Percentiles rank a stretch among this genome's conserved stretches.
Evolutionary conservation across 2,888 invertebrate species (phyloP).

Genomic region (Eupithecia pulchellata): DNA sequence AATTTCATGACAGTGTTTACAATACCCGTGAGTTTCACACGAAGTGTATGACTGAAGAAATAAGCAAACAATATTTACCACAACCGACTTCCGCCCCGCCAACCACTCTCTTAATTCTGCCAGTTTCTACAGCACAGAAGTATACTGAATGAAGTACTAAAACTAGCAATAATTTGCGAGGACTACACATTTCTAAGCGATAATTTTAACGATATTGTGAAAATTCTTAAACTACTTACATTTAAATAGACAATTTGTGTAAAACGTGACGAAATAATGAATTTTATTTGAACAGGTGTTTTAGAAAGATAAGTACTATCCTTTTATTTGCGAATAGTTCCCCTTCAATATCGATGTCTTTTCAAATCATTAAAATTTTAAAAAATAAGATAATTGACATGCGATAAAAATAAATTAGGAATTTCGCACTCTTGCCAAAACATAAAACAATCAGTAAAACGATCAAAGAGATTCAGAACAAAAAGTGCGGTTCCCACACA

Average conservation of each 20-base stretch:
- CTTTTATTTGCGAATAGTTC: neutral
- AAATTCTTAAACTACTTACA: conserved; percentile 40
- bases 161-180: conserved; percentile 40
- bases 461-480: neutral
- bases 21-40: too few relatives aligned
- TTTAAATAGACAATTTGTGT: conserved; percentile 47
- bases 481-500: conserved; percentile 10
- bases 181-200: conserved; percentile 41
- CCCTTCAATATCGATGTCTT: neutral
- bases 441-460: neutral
- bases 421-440: neutral
- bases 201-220: conserved; percentile 35
- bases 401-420: neutral
- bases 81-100: conserved; percentile 66
- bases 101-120: conserved; percentile 72
- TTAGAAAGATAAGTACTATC: neutral
- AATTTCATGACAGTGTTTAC: too few relatives aligned
- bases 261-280: conserved; percentile 60
- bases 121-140: conserved; percentile 44
- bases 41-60: neutral
- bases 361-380: neutral
- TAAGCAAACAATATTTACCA: conserved; percentile 57
- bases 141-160: conserved; percentile 45
- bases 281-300: conserved; percentile 51
- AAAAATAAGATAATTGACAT: neutral